Base-by-base conservation (phyloP, 2,797 vertebrate species). In the Discoglossus pictus region DNA sequence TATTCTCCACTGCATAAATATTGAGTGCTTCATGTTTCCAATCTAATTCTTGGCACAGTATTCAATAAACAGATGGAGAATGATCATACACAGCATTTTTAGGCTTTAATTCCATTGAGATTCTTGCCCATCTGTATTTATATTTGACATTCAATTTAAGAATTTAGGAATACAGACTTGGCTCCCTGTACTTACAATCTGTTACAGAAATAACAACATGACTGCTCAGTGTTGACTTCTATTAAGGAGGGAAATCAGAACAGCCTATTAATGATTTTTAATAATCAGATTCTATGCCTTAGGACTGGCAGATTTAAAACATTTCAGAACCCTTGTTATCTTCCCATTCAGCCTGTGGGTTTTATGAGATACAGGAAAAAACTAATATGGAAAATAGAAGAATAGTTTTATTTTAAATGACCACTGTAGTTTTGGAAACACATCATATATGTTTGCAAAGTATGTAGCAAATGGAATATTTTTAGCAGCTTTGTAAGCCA, bases 61-160 rank as follows among this genome's bases (percentile, higher is more conserved):
- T 24, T 70, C 35, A 47, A 55, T 50, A 48, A 70, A 55, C 67
- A 70, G 67, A 70, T 70, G 67, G 67, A 15, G 17, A 48, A 42
- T 55, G 17, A 50, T 56, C 23, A 6, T 44, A 54, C 34, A 69
- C 40, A 61, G 34, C 13, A 43, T 61, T 61, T n/a, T 61, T 69
- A 47, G 48, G 66, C 21, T 69, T 53, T 69, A 70, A 63, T 62
- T 55, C 67, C 59, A 70, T 55, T 40, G 59, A 70, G 59, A 56
- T 39, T 62, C 42, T 47, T 62, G 67, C 50, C 67, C 67, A 70
- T 70, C 67, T 70, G 67, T 70, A 70, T 70, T 70, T 70, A 69
- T 62, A 63, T 56, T 70, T 70, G 67, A 70, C 59, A 63, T 70
- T 70, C 34, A 50, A 55, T 48, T 62, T 70, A 55, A 48, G 59